Evolutionary conservation across 2,113 vertebrate species (phyloP), one percentile per base, ranked within the genome.

Genomic region (Mungos mungo): DNA sequence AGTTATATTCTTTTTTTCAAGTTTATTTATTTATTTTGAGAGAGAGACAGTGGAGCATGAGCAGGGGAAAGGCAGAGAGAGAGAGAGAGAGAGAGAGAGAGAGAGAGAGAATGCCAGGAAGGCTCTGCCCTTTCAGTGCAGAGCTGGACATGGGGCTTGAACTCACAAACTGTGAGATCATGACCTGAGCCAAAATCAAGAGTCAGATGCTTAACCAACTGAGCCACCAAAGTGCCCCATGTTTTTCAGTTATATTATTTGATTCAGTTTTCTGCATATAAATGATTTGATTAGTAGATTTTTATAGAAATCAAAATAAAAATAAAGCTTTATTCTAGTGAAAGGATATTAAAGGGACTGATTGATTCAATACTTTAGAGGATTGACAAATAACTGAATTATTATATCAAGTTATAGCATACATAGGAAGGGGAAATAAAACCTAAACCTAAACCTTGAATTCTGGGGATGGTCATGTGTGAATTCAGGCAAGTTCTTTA

Each of bases 281-380:
- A 68, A 27, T 60, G 10, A 68, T 90, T 18, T 85, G 18, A 45
- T 95, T 66, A 69, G 23, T 41, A 74, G 5, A 83, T 54, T 80
- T 90, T 80, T 88, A 35, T 14, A 77, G 41, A 54, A 68, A 81
- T 77, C n/a, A 81, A 95, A 92, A 88, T 91, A 74, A 82, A 82
- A 87, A 65, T 74, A 5, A 92, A 83, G 33, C 3, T 95, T 74
- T 93, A 66, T 50, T 96, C 13, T 91, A 57, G 7, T 63, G 68
- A 90, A 95, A 50, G 12, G n/a, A 50, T 57, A 65, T 15, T 96
- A 47, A 84, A 90, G 27, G 10, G 1, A 54, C 14, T 45, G 50
- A 77, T 9, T 90, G n/a, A 65, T 38, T 93, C 95, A 57, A n/a
- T 79, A 52, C 47, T 96, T 93, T 80, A 74, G 10, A 69, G 52